A percentile compares a stretch with the other conserved stretches of the same genome.
Evolutionary conservation across 2,113 vertebrate species (phyloP).

Genomic region (Melanostigma gelatinosum): DNA sequence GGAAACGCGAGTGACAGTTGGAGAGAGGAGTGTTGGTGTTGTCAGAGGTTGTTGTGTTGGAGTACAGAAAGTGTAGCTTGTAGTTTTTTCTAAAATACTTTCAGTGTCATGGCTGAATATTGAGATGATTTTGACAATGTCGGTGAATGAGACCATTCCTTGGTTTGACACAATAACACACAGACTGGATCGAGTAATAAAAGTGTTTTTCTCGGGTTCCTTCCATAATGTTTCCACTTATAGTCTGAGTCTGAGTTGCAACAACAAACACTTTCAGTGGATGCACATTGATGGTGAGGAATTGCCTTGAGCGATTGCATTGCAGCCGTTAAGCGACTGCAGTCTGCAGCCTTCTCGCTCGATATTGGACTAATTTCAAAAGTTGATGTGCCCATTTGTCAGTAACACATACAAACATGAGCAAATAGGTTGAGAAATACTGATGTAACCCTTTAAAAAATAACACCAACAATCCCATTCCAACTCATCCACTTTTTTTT

Average conservation of each 20-base stretch:
- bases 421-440: background rate
- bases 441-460: background rate
- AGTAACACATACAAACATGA: background rate
- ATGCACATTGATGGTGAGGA: background rate
- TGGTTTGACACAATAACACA: no score
- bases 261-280: no score
- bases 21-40: no score
- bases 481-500: conserved; percentile 6
- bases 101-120: background rate
- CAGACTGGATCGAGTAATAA: background rate
- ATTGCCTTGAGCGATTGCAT: background rate
- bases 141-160: background rate
- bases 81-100: no score
- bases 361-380: background rate
- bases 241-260: background rate
- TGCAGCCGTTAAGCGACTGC: no score
- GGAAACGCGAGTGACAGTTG: no score
- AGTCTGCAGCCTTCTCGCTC: background rate
- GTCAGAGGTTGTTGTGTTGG: background rate
- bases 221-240: background rate
- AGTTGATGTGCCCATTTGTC: background rate
- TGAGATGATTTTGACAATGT: background rate
- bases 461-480: conserved; percentile 10
- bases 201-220: background rate
- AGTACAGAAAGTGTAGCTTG: background rate